phyloP scores from a whole-genome alignment of 2,797 vertebrate species.

The Holocentrus rufus region DNA sequence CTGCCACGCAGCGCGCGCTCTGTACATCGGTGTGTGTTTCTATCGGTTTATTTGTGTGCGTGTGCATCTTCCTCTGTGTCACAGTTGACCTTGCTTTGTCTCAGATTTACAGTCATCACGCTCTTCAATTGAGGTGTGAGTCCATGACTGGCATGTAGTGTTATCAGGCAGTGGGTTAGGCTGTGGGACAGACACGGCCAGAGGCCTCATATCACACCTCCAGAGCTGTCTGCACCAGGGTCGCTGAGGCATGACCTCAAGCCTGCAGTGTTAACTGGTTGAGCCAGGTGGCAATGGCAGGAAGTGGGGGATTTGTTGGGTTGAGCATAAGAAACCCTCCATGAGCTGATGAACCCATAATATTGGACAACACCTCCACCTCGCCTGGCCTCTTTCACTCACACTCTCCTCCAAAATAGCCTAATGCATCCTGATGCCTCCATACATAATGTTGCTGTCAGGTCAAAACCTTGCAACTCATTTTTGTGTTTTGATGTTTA shows the following conservation, averaged over 20 bases:
- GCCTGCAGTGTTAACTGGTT: conserved; percentile 79
- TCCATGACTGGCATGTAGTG: conserved; percentile 74
- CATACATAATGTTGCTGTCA: conserved; percentile 30
- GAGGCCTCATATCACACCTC: conserved; percentile 81
- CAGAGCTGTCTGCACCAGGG: conserved; percentile 72
- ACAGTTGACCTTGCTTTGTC: conserved; percentile 77
- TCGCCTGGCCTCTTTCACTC: conserved; percentile 38
- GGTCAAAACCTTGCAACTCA: too few relatives aligned
- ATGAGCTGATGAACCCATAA: conserved; percentile 65
- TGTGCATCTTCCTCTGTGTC: conserved; percentile 34
- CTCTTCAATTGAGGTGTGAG: conserved; percentile 76
- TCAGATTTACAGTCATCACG: conserved; percentile 67
- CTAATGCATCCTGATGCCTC: conserved; percentile 32
- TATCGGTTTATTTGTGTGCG: conserved; percentile 30
- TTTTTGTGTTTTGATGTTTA: too few relatives aligned
- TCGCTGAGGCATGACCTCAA: conserved; percentile 75
- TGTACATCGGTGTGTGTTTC: conserved; percentile 2
- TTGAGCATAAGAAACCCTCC: conserved; percentile 59
- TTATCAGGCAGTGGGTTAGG: conserved; percentile 60
- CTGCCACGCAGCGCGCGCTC: conserved; percentile 6
- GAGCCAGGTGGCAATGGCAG: conserved; percentile 76
- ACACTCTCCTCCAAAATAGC: conserved; percentile 30
- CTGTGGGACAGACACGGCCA: conserved; percentile 67
- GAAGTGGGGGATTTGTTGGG: conserved; percentile 56
- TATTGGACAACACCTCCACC: conserved; percentile 58